These are phyloP conservation scores for Erethizon dorsatum DNA, from an alignment of 2,797 vertebrate species.

Conservation along the genomic window DNA sequence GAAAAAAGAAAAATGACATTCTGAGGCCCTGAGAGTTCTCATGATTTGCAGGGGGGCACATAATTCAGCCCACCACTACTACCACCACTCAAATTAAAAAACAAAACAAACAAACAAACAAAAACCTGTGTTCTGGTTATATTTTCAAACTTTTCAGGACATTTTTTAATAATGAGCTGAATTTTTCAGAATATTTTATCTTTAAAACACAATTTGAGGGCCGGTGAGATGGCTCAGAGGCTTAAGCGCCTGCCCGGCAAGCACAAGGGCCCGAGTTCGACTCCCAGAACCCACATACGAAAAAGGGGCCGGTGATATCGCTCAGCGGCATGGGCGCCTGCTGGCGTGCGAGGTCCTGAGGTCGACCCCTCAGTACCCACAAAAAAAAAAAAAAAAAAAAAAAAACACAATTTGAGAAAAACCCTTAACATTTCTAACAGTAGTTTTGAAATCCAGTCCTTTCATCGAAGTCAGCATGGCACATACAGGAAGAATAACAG, in stretches of 20 bases:
- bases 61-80: neutral
- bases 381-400: neutral
- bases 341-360: too few relatives aligned
- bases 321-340: too few relatives aligned
- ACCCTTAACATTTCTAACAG: neutral
- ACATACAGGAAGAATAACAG: neutral
- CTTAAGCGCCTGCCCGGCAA: too few relatives aligned
- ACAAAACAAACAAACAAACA: neutral
- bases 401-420: neutral
- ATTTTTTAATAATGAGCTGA: conserved; percentile 20
- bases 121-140: neutral
- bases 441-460: conserved; percentile 26
- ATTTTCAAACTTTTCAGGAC: conserved; percentile 4
- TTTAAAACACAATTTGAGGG: neutral
- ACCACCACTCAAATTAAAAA: neutral
- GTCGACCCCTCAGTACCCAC: too few relatives aligned
- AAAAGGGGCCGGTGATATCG: too few relatives aligned
- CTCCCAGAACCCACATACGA: too few relatives aligned
- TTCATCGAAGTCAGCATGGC: neutral
- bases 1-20: neutral
- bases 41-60: neutral
- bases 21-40: neutral
- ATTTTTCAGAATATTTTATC: conserved; percentile 49
- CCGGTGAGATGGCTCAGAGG: too few relatives aligned
- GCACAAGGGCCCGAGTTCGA: too few relatives aligned